Conservation (phyloP, 2,113 vertebrate species). For the Xiphorhynchus elegans region DNA sequence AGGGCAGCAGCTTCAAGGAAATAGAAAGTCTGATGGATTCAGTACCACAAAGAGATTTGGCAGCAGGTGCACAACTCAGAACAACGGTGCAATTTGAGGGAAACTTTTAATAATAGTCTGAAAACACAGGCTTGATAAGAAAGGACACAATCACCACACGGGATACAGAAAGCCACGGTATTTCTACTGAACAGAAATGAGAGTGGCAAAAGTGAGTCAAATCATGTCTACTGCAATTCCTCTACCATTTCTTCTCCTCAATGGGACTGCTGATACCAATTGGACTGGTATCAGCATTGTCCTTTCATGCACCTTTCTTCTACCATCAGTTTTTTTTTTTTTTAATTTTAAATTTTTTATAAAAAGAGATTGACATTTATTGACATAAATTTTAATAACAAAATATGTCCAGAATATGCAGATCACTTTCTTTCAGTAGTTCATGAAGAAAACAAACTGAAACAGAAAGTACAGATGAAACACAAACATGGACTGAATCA, state of each 20-base stretch:
- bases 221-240: not conserved
- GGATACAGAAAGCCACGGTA: not conserved
- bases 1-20: conserved; percentile 10
- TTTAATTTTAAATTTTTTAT: not conserved
- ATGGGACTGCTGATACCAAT: not conserved
- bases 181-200: not conserved
- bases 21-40: not conserved
- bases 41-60: not conserved
- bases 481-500: not conserved
- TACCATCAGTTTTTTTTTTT: too few species aligned
- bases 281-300: not conserved
- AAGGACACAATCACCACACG: not conserved
- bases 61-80: not conserved
- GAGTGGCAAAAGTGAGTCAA: not conserved
- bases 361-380: not conserved
- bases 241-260: not conserved
- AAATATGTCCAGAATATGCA: not conserved
- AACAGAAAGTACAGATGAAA: not conserved
- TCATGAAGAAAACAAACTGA: not conserved
- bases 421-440: not conserved
- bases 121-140: not conserved
- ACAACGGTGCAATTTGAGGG: not conserved
- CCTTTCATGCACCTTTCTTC: not conserved
- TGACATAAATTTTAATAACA: not conserved
- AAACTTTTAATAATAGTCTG: not conserved